These are phyloP conservation scores for Leptinotarsa defecta DNA, from an alignment of 1,140 invertebrate species.

Conservation along the genomic window DNA sequence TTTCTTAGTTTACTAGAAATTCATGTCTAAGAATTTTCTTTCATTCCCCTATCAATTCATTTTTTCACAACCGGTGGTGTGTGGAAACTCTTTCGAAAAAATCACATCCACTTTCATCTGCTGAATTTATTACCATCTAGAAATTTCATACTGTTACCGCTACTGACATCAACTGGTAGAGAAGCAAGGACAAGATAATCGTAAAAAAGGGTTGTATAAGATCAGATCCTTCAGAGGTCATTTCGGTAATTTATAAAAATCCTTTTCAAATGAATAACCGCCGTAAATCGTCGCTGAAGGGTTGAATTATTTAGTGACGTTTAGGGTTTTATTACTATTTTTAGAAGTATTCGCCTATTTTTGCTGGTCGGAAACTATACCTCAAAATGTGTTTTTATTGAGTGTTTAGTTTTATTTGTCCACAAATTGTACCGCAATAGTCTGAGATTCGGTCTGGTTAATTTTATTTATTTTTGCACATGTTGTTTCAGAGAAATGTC, in stretches of 20 bases:
- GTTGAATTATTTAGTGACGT: background rate
- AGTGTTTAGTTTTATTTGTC: slow-evolving; percentile 1
- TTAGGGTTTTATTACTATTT: background rate
- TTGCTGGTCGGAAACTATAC: background rate
- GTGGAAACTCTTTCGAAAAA: too few species aligned
- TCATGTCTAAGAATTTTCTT: too few species aligned
- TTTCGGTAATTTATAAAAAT: slow-evolving; percentile 4
- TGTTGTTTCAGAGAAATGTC: too few species aligned
- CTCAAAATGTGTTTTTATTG: slow-evolving; percentile 6
- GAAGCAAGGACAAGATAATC: background rate
- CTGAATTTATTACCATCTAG: too few species aligned
- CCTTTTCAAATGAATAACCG: background rate
- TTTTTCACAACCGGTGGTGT: too few species aligned
- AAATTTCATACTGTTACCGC: background rate
- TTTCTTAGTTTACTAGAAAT: too few species aligned
- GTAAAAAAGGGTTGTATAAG: slow-evolving; percentile 6
- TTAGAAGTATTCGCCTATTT: background rate
- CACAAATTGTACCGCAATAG: background rate
- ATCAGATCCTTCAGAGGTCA: background rate
- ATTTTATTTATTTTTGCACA: background rate
- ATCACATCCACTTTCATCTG: too few species aligned
- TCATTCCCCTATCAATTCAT: too few species aligned
- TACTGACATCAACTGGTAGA: background rate
- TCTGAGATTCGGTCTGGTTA: background rate
- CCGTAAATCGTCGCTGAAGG: slow-evolving; percentile 4